phyloP scores from a whole-genome alignment of 2,888 invertebrate species.

The Drosophila yooni region DNA sequence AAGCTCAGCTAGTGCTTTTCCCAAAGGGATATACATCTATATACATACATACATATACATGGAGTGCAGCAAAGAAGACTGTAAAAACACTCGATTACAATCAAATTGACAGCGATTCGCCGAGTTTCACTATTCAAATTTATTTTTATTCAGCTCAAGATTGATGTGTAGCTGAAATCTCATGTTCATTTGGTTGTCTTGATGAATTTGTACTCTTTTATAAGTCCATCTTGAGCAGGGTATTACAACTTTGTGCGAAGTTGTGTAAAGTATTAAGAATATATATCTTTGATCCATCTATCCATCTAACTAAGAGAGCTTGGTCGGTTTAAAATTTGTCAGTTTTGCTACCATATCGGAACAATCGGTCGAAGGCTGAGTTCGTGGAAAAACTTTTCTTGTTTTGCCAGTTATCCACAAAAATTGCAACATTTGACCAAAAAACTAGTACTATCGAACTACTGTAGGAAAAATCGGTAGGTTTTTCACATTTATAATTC shows the following conservation, averaged over 20 bases:
- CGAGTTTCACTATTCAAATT: slow-evolving; percentile 29
- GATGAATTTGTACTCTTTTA: not conserved
- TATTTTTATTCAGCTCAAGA: not conserved
- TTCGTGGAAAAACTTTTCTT: not conserved
- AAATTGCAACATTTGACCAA: not conserved
- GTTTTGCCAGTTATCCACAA: not conserved
- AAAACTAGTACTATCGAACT: no score
- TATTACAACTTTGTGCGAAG: not conserved
- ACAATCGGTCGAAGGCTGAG: not conserved
- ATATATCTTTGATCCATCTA: not conserved
- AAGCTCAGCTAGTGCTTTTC: not conserved
- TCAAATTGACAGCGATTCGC: slow-evolving; percentile 73
- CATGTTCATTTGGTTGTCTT: not conserved
- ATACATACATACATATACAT: not conserved
- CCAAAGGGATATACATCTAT: not conserved
- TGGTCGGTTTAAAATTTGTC: not conserved
- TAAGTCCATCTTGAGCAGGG: not conserved
- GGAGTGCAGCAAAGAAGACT: slow-evolving; percentile 39
- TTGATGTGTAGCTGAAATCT: not conserved
- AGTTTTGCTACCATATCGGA: not conserved
- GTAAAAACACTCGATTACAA: slow-evolving; percentile 76
- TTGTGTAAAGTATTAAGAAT: not conserved
- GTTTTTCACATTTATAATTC: not conserved
- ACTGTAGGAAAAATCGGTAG: not conserved
- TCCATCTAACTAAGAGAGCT: not conserved